phyloP scores from a whole-genome alignment of 2,797 vertebrate genomes.

The Danio choprae region DNA sequence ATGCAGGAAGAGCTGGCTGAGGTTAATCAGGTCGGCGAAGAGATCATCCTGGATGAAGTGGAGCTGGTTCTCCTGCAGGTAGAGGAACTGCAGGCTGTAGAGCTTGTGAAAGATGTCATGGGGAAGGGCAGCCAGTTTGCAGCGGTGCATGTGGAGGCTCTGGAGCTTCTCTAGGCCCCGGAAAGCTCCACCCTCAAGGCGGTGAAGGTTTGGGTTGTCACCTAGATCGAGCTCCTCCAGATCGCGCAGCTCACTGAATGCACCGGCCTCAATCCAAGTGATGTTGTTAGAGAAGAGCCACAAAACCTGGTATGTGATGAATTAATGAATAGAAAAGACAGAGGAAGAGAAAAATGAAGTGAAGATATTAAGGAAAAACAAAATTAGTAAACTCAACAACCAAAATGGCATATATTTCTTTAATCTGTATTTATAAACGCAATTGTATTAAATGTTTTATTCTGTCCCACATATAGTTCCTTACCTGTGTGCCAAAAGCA shows the following conservation, averaged over 20 bases:
- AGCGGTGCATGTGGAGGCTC: slow-evolving; percentile 95
- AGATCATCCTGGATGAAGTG: slow-evolving; percentile 95
- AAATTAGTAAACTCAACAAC: slow-evolving; percentile 24
- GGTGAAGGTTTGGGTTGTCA: slow-evolving; percentile 91
- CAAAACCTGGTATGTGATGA: slow-evolving; percentile 78
- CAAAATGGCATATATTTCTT: not conserved
- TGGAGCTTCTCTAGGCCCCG: slow-evolving; percentile 93
- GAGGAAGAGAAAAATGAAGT: slow-evolving; percentile 25
- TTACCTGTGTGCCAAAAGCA: slow-evolving; percentile 89
- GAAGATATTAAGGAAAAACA: not conserved
- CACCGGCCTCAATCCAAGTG: slow-evolving; percentile 92
- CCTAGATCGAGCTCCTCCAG: slow-evolving; percentile 97
- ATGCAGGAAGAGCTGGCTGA: slow-evolving; percentile 95
- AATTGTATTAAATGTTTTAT: not conserved
- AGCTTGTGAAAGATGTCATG: slow-evolving; percentile 92
- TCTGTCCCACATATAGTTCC: slow-evolving; percentile 1
- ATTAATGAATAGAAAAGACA: slow-evolving; percentile 12
- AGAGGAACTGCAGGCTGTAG: slow-evolving; percentile 96
- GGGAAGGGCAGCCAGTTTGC: slow-evolving; percentile 89
- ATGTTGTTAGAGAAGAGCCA: slow-evolving; percentile 99
- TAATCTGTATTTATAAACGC: not conserved
- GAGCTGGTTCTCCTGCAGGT: slow-evolving; percentile 95
- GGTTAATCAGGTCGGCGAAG: slow-evolving; percentile 94
- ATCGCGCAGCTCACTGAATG: slow-evolving; percentile 93
- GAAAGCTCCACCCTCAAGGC: slow-evolving; percentile 93